Evolutionary conservation across 2,888 invertebrate species (phyloP).

Genomic region (Carabus problematicus): DNA sequence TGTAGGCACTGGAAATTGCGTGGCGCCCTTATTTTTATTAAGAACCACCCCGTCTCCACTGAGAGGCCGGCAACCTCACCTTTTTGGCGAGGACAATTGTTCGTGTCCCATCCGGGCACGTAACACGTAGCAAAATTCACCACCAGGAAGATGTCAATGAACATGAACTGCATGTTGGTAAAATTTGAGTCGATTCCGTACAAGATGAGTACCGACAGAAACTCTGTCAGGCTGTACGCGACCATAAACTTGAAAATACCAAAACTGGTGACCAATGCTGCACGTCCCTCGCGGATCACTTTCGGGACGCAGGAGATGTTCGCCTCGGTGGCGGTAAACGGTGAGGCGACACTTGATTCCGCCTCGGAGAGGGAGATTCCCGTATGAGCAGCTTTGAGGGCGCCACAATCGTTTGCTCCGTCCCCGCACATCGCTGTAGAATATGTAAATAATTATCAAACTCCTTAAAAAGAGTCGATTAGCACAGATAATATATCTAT

Average conservation of each 20-base stretch:
- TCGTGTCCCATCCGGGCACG: too few species aligned
- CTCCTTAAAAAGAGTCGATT: too few species aligned
- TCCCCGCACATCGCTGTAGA: constrained; percentile 97
- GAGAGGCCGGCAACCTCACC: too few species aligned
- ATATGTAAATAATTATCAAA: too few species aligned
- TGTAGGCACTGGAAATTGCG: too few species aligned
- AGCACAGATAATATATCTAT: too few species aligned
- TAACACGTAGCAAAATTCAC: constrained; percentile 69
- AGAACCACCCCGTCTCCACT: too few species aligned
- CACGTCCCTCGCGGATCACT: constrained; percentile 87
- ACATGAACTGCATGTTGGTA: constrained; percentile 89
- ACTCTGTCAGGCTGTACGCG: constrained; percentile 91
- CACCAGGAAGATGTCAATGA: constrained; percentile 74
- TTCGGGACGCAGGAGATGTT: constrained; percentile 86
- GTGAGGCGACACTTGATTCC: constrained; percentile 92
- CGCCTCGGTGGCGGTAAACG: constrained; percentile 86
- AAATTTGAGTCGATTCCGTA: constrained; percentile 89
- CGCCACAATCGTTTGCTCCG: constrained; percentile 97
- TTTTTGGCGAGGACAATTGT: too few species aligned
- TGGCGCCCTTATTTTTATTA: too few species aligned
- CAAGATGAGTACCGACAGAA: constrained; percentile 87
- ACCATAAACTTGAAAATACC: constrained; percentile 99
- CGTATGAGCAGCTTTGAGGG: constrained; percentile 90
- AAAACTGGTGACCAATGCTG: constrained; percentile 94
- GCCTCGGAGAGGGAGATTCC: constrained; percentile 92